Evolutionary conservation across 2,113 vertebrate genomes (phyloP), one percentile per base, ranked within the genome.

Genomic region (Muntiacus reevesi): DNA sequence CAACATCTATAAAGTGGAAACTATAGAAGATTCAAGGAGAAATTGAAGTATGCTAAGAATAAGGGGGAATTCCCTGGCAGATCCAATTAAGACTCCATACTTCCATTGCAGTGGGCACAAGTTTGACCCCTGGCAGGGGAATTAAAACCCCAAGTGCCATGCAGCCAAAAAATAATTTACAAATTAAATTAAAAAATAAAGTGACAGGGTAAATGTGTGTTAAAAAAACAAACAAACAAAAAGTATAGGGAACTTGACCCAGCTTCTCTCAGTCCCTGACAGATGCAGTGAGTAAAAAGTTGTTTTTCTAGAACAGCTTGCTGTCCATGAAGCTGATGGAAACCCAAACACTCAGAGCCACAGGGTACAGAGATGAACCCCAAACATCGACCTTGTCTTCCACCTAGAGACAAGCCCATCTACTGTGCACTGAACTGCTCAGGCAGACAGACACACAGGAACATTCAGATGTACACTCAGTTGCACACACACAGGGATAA

Each of bases 361-460:
- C 36, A 21, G 2, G 23, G 8, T 19, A 7, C 14, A 33, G 71
- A 43, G 79, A 23, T 1, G 17, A 1, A 23, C 50, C 36, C 55
- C 71, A 33, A 64, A 76, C 60, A 21, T 23, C 78, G 8, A 16
- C 17, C 27, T 7, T 3, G 2, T 8, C 33, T 79, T 57, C 45
- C 36, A 19, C 14, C 16, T 25, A 33, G 47, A 91, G 87, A 57
- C 10, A 9, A 7, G 9, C 8, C 52, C 45, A 5, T 17, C 67
- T 10, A 0, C 78, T 2, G 15, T 21, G 33, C 9, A 2, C 6
- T 28, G 19, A 15, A 0, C 45, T 4, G 12, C 19, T 54, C 54
- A 14, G 76, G 7, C 62, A 55, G 82, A 10, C 62, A 55, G 36
- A 74, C n/a, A n/a, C 62, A 7, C 36, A 64, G 55, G 45, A 7